Base-by-base conservation (phyloP, 2,113 vertebrate genomes). In the Theristicus caerulescens region DNA sequence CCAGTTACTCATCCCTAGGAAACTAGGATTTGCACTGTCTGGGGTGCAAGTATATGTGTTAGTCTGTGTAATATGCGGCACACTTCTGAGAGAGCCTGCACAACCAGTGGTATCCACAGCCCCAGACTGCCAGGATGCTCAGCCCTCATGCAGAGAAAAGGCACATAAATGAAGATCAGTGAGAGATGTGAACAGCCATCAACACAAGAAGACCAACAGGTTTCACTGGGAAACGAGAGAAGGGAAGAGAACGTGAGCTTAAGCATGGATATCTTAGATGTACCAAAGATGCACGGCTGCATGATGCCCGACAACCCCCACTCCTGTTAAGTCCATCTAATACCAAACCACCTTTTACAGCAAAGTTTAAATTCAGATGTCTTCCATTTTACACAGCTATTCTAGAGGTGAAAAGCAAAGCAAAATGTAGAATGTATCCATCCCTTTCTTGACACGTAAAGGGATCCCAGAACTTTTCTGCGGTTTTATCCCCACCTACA, bases 281-380 rank as follows among this genome's bases (percentile, higher is more conserved):
- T 40, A 61, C 44, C 36, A 31, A 46, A 71, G 36, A 16, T 3
- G 10, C 7, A 14, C 2, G 3, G 18, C 32, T 65, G 36, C 2
- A 1, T 54, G 38, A 34, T 47, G n/a, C 24, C 19, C 1, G 0
- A 32, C 24, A 44, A 34, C 20, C 15, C 24, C 20, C 17, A 10
- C 14, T 62, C 51, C 59, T 61, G 7, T 32, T 16, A 73, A 46
- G 11, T 20, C 25, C 20, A 11, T 78, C 12, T 59, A 27, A 57
- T 21, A 25, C 16, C 21, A 82, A 70, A 44, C 9, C 36, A 55
- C 12, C 32, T 51, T 77, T 51, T 26, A 20, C 27, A 51, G 42
- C 7, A 9, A 82, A 46, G 32, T 64, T 77, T n/a, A 47, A 61
- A 40, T 40, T 57, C 42, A 52, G 9, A 7, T 52, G 11, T 38